Evolutionary conservation across 2,797 vertebrate species (phyloP).

Genomic region (Miichthys miiuy): DNA sequence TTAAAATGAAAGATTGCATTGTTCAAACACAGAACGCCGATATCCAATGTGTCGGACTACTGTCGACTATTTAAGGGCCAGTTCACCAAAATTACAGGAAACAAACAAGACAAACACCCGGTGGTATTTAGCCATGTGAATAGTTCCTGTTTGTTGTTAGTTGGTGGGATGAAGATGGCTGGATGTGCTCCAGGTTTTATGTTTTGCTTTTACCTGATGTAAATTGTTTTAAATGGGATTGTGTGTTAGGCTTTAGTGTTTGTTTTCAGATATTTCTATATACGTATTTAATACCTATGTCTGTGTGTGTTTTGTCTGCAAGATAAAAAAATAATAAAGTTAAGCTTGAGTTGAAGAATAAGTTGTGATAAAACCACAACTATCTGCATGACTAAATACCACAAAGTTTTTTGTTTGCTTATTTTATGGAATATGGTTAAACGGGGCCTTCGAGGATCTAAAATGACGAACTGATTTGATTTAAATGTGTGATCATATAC

Average conservation of each 20-base stretch:
- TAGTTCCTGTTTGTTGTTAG: not conserved
- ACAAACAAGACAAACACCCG: not conserved
- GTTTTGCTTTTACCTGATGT: not conserved
- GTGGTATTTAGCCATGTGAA: conserved; percentile 10
- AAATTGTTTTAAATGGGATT: not conserved
- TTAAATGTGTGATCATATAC: conserved; percentile 14
- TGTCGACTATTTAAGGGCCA: conserved; percentile 15
- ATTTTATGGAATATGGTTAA: not conserved
- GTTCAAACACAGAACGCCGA: conserved; percentile 1
- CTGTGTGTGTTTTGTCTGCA: not conserved
- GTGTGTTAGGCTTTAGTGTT: not conserved
- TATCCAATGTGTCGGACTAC: conserved; percentile 5
- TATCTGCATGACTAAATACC: not conserved
- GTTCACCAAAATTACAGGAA: conserved; percentile 17
- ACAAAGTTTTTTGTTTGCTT: not conserved
- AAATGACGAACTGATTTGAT: not conserved
- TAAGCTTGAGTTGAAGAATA: not conserved
- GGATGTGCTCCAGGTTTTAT: not conserved
- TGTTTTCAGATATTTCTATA: not conserved
- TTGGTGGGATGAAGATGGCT: not conserved
- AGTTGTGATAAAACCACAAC: conserved; percentile 4
- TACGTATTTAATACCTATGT: not conserved
- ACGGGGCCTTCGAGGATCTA: conserved; percentile 10
- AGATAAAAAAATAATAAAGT: not conserved
- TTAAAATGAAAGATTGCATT: not conserved